A percentile compares a stretch with the other conserved stretches of the same genome.
Conservation (phyloP, 2,888 invertebrate genomes). For the Octonoba sinensis region DNA sequence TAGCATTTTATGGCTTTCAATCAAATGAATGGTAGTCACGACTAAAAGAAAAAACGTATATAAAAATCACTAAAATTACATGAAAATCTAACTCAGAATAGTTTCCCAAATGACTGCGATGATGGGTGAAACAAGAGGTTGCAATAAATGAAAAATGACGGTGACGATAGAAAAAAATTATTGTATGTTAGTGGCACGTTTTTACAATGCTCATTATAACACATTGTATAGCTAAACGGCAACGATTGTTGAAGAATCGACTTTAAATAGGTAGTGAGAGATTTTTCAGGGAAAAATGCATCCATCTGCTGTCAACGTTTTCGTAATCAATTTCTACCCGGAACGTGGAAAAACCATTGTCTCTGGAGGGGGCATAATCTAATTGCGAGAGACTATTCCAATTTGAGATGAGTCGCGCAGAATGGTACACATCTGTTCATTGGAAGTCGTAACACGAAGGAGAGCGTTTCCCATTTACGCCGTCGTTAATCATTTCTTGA, state of each 20-base stretch:
- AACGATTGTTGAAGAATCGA: constrained; percentile 52
- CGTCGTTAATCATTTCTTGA: too few species aligned
- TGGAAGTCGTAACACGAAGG: too few species aligned
- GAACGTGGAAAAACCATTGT: constrained; percentile 55
- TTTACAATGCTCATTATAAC: constrained; percentile 61
- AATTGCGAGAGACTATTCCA: constrained; percentile 40
- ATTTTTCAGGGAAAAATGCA: constrained; percentile 47
- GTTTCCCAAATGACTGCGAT: constrained; percentile 43
- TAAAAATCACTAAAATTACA: background rate
- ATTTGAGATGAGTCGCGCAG: too few species aligned
- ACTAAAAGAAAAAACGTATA: background rate
- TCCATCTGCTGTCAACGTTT: constrained; percentile 47
- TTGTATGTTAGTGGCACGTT: constrained; percentile 42
- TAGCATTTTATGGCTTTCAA: constrained; percentile 4
- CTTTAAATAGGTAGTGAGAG: constrained; percentile 42
- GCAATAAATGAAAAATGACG: constrained; percentile 51
- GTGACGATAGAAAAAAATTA: constrained; percentile 18
- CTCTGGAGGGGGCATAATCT: constrained; percentile 40
- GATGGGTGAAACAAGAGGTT: constrained; percentile 57
- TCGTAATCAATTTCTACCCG: constrained; percentile 54
- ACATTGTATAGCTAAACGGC: constrained; percentile 63
- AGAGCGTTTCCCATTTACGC: too few species aligned
- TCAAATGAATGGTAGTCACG: constrained; percentile 51
- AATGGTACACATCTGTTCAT: too few species aligned
- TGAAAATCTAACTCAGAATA: constrained; percentile 17